Evolutionary conservation across 2,113 vertebrate species (phyloP).

Genomic region (Spermophilus dauricus): DNA sequence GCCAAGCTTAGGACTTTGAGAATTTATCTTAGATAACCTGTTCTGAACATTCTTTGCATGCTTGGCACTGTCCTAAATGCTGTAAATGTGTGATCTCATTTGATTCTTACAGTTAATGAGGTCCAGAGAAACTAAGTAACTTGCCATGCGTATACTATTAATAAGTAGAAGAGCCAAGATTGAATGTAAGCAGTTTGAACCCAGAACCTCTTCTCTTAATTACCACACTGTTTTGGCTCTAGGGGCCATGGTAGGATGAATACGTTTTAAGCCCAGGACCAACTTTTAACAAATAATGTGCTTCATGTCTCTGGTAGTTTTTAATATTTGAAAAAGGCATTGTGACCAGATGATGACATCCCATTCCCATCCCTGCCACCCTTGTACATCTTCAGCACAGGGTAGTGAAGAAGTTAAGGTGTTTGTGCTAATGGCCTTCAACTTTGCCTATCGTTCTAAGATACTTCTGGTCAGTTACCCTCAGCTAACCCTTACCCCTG

Average conservation of each 20-base stretch:
- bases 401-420: not conserved
- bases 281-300: not conserved
- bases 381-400: not conserved
- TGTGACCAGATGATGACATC: not conserved
- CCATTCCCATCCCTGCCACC: not conserved
- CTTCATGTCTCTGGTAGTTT: not conserved
- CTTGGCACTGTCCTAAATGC: not conserved
- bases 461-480: not conserved
- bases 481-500: not conserved
- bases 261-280: conserved; percentile 34
- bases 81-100: not conserved
- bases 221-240: not conserved
- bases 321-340: conserved; percentile 6
- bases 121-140: not conserved
- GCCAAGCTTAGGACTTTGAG: not conserved
- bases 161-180: conserved; percentile 10
- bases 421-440: not conserved
- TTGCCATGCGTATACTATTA: not conserved
- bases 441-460: not conserved
- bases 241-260: not conserved
- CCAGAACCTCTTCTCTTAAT: not conserved
- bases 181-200: conserved; percentile 22
- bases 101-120: conserved; percentile 4
- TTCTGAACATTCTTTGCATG: not conserved
- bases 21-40: not conserved